Conservation (phyloP, 2,888 invertebrate genomes). For the Arenicola marina region DNA sequence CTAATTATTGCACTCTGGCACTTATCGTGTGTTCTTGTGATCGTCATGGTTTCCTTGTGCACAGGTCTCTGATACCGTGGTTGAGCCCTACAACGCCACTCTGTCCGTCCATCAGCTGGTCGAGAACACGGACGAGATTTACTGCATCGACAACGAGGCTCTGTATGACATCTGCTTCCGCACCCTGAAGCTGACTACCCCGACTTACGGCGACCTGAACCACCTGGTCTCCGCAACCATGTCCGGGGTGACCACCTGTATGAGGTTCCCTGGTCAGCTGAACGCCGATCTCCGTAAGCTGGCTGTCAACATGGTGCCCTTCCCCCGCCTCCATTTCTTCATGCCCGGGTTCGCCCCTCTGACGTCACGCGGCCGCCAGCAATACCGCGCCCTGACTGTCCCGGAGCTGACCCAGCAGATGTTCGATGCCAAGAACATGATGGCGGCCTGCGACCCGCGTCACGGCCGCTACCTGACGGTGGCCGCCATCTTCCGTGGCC, state of each 20-base stretch:
- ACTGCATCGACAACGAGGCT: constrained; percentile 72
- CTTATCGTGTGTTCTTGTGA: no score
- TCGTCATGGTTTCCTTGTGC: no score
- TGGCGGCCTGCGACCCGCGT: constrained; percentile 50
- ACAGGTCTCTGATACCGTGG: constrained; percentile 74
- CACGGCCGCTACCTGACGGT: constrained; percentile 55
- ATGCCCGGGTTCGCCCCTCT: constrained; percentile 61
- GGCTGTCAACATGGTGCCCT: constrained; percentile 71
- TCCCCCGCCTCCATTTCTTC: constrained; percentile 61
- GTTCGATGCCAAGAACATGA: constrained; percentile 91
- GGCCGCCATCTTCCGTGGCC: constrained; percentile 57
- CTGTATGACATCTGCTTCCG: constrained; percentile 88
- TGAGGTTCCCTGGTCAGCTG: constrained; percentile 65
- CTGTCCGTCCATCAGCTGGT: constrained; percentile 69
- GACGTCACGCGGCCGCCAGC: constrained; percentile 57
- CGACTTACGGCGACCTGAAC: constrained; percentile 79
- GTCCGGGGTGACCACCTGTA: constrained; percentile 65
- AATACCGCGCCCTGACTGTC: constrained; percentile 57
- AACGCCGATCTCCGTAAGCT: constrained; percentile 75
- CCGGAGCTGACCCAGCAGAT: constrained; percentile 66
- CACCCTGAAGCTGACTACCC: constrained; percentile 70
- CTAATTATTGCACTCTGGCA: no score
- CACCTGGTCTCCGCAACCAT: constrained; percentile 63
- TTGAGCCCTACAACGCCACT: constrained; percentile 81
- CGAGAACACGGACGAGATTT: constrained; percentile 65